Conservation (phyloP, 2,797 vertebrate genomes). For the Nyctibius grandis region DNA sequence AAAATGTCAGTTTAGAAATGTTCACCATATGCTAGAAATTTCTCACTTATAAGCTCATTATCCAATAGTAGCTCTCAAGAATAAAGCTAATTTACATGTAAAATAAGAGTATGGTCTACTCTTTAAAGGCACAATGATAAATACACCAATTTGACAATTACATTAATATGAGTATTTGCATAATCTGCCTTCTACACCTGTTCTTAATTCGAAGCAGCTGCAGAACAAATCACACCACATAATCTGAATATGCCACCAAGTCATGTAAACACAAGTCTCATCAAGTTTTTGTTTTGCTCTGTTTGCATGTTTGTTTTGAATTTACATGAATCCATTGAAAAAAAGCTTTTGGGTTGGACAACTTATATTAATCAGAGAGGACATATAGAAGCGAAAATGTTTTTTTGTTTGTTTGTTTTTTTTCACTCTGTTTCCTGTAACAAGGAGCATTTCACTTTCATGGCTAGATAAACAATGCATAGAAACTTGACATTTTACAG, state of each 20-base stretch:
- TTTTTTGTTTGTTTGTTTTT: background rate
- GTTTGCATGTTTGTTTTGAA: slow-evolving; percentile 19
- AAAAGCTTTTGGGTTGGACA: background rate
- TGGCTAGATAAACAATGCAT: background rate
- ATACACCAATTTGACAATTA: slow-evolving; percentile 83
- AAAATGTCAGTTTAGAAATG: slow-evolving; percentile 42
- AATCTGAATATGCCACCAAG: slow-evolving; percentile 58
- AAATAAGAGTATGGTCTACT: slow-evolving; percentile 76
- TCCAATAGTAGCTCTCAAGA: slow-evolving; percentile 72
- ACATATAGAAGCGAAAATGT: background rate
- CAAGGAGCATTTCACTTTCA: background rate
- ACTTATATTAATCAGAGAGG: background rate
- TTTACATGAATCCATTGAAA: background rate
- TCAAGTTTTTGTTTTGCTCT: slow-evolving; percentile 2
- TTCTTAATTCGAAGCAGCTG: slow-evolving; percentile 82
- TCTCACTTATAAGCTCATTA: slow-evolving; percentile 67
- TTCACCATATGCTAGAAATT: slow-evolving; percentile 41
- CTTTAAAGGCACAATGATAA: slow-evolving; percentile 77
- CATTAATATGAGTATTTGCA: slow-evolving; percentile 80
- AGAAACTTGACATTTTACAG: background rate
- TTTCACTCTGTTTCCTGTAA: background rate
- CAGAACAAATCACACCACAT: slow-evolving; percentile 66
- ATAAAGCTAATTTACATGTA: slow-evolving; percentile 78
- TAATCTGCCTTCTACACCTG: slow-evolving; percentile 80
- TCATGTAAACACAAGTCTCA: slow-evolving; percentile 18